Conservation (phyloP, 2,797 vertebrate species). For the Eulemur rubriventer region DNA sequence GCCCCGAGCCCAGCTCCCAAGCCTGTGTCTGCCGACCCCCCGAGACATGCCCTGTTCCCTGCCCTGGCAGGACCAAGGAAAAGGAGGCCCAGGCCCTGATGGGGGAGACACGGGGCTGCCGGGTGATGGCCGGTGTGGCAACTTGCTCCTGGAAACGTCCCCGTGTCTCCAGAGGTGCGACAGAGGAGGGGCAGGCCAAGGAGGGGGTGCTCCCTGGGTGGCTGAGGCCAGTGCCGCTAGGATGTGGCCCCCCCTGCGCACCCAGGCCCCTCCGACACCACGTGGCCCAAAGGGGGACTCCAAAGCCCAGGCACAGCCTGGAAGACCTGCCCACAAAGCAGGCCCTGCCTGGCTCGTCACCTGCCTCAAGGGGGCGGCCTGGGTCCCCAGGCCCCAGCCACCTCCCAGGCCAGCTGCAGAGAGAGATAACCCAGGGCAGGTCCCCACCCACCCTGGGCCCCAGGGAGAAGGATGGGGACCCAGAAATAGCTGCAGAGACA, state of each 20-base stretch:
- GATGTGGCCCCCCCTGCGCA: accelerated
- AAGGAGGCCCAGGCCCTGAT: background rate
- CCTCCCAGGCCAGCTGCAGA: background rate
- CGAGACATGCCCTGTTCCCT: background rate
- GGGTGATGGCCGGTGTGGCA: background rate
- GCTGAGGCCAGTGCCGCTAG: no score
- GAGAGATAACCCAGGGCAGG: background rate
- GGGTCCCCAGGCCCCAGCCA: background rate
- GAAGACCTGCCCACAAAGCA: background rate
- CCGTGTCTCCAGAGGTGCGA: accelerated
- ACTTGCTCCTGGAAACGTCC: background rate
- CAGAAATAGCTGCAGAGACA: background rate
- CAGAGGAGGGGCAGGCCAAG: background rate
- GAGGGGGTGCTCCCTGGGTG: background rate
- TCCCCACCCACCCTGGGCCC: background rate
- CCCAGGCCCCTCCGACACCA: background rate
- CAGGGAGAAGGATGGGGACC: background rate
- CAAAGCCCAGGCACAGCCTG: background rate
- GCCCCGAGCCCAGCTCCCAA: no score
- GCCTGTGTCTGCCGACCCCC: background rate
- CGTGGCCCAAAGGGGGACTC: background rate
- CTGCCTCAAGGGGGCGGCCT: no score
- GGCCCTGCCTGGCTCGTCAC: background rate
- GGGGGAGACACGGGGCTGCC: background rate
- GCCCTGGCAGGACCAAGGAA: background rate